phyloP scores from a whole-genome alignment of 2,113 vertebrate species.

The Leptosomus discolor region DNA sequence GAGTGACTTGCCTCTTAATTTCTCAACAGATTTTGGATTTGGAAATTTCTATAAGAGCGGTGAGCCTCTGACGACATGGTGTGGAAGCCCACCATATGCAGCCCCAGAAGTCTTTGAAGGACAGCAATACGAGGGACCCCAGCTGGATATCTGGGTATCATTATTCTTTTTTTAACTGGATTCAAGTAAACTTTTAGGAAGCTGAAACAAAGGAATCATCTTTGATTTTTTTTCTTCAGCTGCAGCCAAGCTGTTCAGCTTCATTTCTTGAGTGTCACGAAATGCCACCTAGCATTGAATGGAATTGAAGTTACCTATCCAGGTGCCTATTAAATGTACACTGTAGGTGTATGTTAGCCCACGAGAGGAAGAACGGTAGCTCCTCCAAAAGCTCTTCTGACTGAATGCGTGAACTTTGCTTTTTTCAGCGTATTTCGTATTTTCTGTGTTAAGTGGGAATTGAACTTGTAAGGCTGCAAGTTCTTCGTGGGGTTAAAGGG shows the following conservation, averaged over 20 bases:
- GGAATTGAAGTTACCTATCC: not conserved
- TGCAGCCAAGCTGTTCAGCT: not conserved
- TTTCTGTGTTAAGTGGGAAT: not conserved
- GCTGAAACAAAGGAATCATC: not conserved
- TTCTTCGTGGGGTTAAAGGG: not conserved
- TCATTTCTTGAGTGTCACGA: not conserved
- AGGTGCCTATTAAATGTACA: not conserved
- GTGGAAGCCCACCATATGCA: conserved; percentile 95
- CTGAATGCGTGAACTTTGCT: not conserved
- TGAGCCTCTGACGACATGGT: conserved; percentile 93
- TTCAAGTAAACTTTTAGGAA: not conserved
- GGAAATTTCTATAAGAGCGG: conserved; percentile 97
- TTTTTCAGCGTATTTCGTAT: not conserved
- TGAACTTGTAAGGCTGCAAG: not conserved
- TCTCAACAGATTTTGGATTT: conserved; percentile 92
- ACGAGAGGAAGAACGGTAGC: not conserved
- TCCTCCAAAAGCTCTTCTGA: not conserved
- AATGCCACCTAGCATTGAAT: not conserved
- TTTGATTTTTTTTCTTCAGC: not conserved
- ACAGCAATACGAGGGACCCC: conserved; percentile 96
- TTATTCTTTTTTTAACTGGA: not conserved
- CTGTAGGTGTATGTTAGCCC: not conserved
- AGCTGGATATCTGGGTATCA: conserved; percentile 97
- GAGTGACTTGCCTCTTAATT: conserved; percentile 32
- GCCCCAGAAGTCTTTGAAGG: conserved; percentile 98